Evolutionary conservation across 2,113 vertebrate genomes (phyloP).

Genomic region (Ranitomeya imitator): DNA sequence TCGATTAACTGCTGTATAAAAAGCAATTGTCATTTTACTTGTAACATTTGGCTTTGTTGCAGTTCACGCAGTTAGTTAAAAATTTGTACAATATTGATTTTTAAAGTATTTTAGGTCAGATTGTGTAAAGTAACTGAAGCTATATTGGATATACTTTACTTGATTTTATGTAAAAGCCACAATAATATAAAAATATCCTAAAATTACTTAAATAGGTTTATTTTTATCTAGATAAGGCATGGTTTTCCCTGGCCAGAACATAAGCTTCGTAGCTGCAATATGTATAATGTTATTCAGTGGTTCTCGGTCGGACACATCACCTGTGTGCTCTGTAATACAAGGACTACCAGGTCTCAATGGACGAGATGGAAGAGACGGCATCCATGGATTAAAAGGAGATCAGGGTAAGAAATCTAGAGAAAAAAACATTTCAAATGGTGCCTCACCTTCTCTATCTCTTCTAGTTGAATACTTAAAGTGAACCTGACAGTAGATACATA

Average conservation of each 20-base stretch:
- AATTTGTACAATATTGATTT: neutral
- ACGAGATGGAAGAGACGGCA: conserved; percentile 28
- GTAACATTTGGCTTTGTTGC: neutral
- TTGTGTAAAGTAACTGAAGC: too few species aligned
- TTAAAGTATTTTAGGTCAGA: neutral
- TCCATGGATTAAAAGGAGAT: conserved; percentile 23
- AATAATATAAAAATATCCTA: neutral
- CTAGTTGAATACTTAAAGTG: too few species aligned
- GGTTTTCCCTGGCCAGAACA: neutral
- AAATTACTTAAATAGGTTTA: neutral
- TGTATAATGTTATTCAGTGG: neutral
- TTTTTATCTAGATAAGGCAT: conserved; percentile 13
- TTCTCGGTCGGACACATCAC: neutral
- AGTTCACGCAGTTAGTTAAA: neutral
- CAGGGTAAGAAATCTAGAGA: conserved; percentile 1
- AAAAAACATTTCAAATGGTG: neutral
- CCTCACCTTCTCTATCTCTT: neutral
- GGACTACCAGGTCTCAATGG: conserved; percentile 37
- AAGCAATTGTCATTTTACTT: neutral
- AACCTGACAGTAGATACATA: too few species aligned
- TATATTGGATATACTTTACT: neutral
- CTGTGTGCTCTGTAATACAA: conserved; percentile 15
- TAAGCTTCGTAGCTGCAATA: neutral
- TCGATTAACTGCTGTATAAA: neutral
- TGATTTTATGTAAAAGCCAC: neutral